These are phyloP conservation scores for Lycorma delicatula DNA, from an alignment of 1,140 invertebrate genomes.

Conservation along the genomic window DNA sequence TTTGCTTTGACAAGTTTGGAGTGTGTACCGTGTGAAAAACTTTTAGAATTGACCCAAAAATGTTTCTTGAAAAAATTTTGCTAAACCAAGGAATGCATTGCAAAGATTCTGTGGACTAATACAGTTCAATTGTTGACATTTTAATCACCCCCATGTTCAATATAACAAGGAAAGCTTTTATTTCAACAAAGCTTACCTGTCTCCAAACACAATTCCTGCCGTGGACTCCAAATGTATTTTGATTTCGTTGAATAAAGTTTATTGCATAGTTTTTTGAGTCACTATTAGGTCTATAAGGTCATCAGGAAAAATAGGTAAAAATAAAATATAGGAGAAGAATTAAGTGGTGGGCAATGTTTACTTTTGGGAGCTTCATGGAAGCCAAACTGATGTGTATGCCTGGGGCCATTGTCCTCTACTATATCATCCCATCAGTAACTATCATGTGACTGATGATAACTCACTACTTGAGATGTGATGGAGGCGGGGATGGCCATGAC, in stretches of 20 bases:
- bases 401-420: no score
- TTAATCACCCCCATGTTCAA: conserved; percentile 7
- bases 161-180: conserved; percentile 5
- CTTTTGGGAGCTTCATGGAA: not conserved
- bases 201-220: not conserved
- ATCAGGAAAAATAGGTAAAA: no score
- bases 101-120: not conserved
- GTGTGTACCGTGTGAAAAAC: conserved; percentile 17
- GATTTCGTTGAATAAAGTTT: not conserved
- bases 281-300: no score
- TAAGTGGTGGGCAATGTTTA: not conserved
- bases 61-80: conserved; percentile 15
- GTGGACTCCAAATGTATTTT: not conserved
- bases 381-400: no score
- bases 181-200: conserved; percentile 6
- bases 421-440: no score
- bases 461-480: no score
- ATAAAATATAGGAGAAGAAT: no score
- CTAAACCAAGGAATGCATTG: conserved; percentile 12
- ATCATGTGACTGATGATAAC: no score
- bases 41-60: conserved; percentile 13
- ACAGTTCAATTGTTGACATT: not conserved
- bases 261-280: not conserved
- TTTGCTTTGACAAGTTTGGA: conserved; percentile 1
- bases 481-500: no score